Evolutionary conservation across 2,888 invertebrate species (phyloP), one percentile per base, ranked within the genome.

Genomic region (Rhogogaster chlorosoma): DNA sequence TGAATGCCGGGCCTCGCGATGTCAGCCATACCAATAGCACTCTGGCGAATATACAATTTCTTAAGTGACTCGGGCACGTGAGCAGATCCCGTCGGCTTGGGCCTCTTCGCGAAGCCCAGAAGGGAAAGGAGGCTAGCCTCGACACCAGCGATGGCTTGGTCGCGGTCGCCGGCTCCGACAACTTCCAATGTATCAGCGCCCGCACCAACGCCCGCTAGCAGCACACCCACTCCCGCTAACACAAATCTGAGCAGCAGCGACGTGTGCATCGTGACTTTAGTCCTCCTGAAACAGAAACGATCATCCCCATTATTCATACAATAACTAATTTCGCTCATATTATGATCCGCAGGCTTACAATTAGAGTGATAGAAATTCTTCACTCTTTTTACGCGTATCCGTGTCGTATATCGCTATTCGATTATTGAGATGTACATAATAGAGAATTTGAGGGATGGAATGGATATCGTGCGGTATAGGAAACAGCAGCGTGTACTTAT

Each of bases 11-110:
- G 95, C 90, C 95, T 96, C 92, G 96, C 95, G 89, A 97, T 95
- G 90, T 95, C 94, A 78, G 95, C 94, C 87, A 96, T 96, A 90
- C 96, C 96, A 88, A 95, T 95, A 90, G 95, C 95, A 93, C 95
- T 95, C 89, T 96, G 96, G 89, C 94, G 94, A 87, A 95, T 94
- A 94, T 98, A 98, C 87, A 98, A 94, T 92, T 97, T 95, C 93
- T 96, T 95, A 95, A 98, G 96, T 89, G 97, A 97, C 91, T 96
- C 96, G 86, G 98, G 98, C 92, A 98, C 94, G 89, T 95, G 94
- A 53, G 94, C 92, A 86, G 93, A 93, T 88, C 94, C 93, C 87
- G 94, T 93, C 86, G 95, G 94, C 92, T 93, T 94, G 87, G 95
- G 97, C 93, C 95, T 93, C 86, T 93, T 93, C 86, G 93, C 93